phyloP scores from a whole-genome alignment of 1,140 invertebrate species.

The Aphelinus certus region DNA sequence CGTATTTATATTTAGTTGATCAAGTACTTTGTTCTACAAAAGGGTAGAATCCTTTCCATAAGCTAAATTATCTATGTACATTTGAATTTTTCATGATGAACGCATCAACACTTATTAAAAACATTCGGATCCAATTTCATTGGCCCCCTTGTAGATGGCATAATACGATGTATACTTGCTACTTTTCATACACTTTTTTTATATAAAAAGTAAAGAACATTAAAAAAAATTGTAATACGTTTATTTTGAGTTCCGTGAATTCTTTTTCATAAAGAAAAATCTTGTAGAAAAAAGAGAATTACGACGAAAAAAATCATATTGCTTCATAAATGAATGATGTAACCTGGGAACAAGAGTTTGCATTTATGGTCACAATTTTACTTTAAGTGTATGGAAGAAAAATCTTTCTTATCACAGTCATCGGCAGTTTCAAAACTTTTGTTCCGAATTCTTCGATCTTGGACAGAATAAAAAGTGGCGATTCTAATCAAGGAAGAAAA shows the following conservation, averaged over 20 bases:
- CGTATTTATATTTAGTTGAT: conserved; percentile 44
- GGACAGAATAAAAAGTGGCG: conserved; percentile 37
- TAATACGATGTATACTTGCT: conserved; percentile 29
- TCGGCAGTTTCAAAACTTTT: conserved; percentile 48
- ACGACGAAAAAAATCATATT: too few species aligned
- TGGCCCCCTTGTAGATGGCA: conserved; percentile 48
- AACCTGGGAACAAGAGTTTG: too few species aligned
- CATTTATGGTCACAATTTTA: too few species aligned
- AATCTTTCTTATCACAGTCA: conserved; percentile 63
- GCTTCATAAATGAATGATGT: too few species aligned
- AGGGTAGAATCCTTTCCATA: conserved; percentile 44
- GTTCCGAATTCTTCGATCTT: conserved; percentile 32
- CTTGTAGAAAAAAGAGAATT: too few species aligned
- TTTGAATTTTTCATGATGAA: conserved; percentile 51
- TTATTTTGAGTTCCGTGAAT: too few species aligned
- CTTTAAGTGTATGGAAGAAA: conserved; percentile 43
- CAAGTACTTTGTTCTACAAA: conserved; percentile 56
- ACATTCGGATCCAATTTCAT: conserved; percentile 51
- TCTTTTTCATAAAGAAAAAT: too few species aligned
- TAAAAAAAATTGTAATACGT: conserved; percentile 1
- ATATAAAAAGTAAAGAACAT: conserved; percentile 23
- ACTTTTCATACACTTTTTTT: conserved; percentile 13
- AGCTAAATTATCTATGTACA: conserved; percentile 52
- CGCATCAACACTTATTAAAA: conserved; percentile 43
- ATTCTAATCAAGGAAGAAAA: conserved; percentile 21